Conservation (phyloP, 2,888 invertebrate genomes). For the Hybos culiciformis region DNA sequence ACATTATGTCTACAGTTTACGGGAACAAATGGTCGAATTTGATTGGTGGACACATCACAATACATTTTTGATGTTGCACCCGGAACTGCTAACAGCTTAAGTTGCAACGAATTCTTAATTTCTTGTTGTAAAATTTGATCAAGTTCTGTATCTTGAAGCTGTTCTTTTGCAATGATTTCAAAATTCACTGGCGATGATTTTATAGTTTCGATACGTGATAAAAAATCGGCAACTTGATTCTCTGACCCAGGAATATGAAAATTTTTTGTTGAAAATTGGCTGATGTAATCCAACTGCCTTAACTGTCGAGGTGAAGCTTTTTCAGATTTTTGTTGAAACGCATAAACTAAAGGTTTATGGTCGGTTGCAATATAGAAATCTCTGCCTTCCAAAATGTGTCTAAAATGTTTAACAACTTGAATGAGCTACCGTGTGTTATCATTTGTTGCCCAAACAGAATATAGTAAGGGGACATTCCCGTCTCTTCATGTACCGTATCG, state of each 20-base stretch:
- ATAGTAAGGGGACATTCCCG: too few relatives aligned
- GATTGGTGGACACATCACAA: slow-evolving; percentile 4
- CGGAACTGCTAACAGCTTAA: not conserved
- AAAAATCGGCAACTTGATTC: slow-evolving; percentile 4
- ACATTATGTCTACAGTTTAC: not conserved
- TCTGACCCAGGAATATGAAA: slow-evolving; percentile 2
- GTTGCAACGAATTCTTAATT: not conserved
- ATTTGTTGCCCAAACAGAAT: too few relatives aligned
- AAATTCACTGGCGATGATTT: not conserved
- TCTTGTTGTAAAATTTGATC: slow-evolving; percentile 2
- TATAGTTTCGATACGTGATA: slow-evolving; percentile 1
- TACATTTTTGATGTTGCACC: not conserved
- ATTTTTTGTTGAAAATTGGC: slow-evolving; percentile 3
- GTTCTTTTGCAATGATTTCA: not conserved
- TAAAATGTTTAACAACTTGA: too few relatives aligned
- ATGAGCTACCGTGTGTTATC: too few relatives aligned
- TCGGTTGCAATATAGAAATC: too few relatives aligned
- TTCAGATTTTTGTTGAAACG: slow-evolving; percentile 3
- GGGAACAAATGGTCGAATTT: slow-evolving; percentile 4
- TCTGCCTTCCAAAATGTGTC: too few relatives aligned
- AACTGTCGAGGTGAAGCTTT: slow-evolving; percentile 7
- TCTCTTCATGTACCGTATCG: too few relatives aligned
- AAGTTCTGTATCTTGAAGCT: slow-evolving; percentile 1
- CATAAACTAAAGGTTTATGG: not conserved
- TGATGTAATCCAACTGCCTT: slow-evolving; percentile 7